Conservation (phyloP, 1,140 invertebrate species). For the Drosophila murphyi region DNA sequence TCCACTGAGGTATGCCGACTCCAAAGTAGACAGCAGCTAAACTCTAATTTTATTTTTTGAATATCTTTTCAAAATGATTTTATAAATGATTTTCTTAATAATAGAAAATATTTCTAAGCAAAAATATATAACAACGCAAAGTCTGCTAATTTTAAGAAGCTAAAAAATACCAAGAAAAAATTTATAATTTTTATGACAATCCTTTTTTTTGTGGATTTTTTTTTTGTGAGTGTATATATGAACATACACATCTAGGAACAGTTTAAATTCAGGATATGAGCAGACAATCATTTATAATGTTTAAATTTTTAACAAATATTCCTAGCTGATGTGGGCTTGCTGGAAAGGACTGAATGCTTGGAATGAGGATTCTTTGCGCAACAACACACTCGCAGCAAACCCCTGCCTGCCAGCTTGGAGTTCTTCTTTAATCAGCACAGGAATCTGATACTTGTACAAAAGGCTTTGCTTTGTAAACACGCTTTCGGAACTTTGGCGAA, state of each 20-base stretch:
- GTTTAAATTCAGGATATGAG: constrained; percentile 60
- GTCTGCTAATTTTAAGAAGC: too few relatives aligned
- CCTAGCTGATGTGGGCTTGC: constrained; percentile 30
- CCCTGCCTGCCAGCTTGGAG: constrained; percentile 5
- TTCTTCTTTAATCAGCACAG: constrained; percentile 78
- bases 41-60: too few relatives aligned
- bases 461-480: constrained; percentile 81
- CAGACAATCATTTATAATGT: constrained; percentile 78
- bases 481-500: constrained; percentile 76
- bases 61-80: too few relatives aligned
- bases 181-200: too few relatives aligned
- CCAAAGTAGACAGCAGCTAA: too few relatives aligned
- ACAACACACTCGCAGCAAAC: not conserved
- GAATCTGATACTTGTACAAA: constrained; percentile 82
- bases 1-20: too few relatives aligned
- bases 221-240: too few relatives aligned
- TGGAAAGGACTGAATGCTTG: constrained; percentile 12
- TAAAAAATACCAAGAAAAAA: too few relatives aligned
- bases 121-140: too few relatives aligned
- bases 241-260: not conserved
- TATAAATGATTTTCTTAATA: too few relatives aligned
- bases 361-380: constrained; percentile 14
- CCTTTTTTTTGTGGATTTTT: too few relatives aligned
- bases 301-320: constrained; percentile 80
- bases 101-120: too few relatives aligned